Evolutionary conservation across 2,888 invertebrate species (phyloP), one percentile per base, ranked within the genome.

Genomic region (Eristalis tenax): DNA sequence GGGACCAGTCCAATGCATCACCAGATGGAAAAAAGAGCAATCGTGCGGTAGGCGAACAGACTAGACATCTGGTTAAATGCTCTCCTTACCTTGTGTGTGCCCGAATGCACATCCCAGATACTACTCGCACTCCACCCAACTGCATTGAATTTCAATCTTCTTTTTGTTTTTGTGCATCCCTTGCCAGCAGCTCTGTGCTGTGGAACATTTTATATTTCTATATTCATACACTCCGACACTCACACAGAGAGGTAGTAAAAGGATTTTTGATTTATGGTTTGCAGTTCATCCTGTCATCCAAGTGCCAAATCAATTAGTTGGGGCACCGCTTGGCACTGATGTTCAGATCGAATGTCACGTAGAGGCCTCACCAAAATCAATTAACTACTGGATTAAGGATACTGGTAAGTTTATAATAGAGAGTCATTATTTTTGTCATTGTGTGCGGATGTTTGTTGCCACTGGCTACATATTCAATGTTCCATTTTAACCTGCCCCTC

Each of bases 231-330:
- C 63, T 71, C 56, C 28, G n/a, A 85, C 66, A 81, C 83, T 70
- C 11, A 64, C 26, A 57, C 63, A 82, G 23, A 65, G 18, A n/a
- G 28, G 61, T 63, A 83, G 80, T 77, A 88, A 81, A 50, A 84
- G 70, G 84, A 70, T 88, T 81, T 88, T 88, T 81, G 85, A 88
- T 88, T 85, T 81, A 66, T 88, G 63, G 74, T 70, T 91, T 92
- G 78, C 94, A 98, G 98, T 98, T 95, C 96, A 97, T 92, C 98
- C 98, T 18, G 96, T 97, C 91, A 97, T 98, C 91, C 97, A 97
- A 94, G 97, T 98, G 88, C 98, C 98, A 79, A 98, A 97, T 94
- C 98, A 98, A 94, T 94, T 98, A 92, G 97, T 98, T 87, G 97
- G 97, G 28, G 97, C 97, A 86, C 97, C 97, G 80, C 94, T 97